These are phyloP conservation scores for Temnothorax curvispinosus DNA, from an alignment of 1,140 invertebrate genomes.

Conservation along the genomic window DNA sequence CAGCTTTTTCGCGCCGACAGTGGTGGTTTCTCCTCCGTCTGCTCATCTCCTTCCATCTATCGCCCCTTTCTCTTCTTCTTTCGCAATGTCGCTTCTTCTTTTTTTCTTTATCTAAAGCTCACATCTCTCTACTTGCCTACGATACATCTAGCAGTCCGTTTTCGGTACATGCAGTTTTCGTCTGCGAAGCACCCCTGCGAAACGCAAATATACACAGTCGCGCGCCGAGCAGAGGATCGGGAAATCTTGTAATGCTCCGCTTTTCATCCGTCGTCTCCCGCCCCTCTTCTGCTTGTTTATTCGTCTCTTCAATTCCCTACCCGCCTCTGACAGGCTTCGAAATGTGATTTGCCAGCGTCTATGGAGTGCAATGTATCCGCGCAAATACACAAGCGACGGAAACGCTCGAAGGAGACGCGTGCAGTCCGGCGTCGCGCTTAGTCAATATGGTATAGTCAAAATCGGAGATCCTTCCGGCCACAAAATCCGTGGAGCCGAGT, in stretches of 20 bases:
- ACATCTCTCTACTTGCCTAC: background rate
- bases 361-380: slow-evolving; percentile 45
- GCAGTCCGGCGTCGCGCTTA: slow-evolving; percentile 2
- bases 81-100: background rate
- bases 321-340: slow-evolving; percentile 29
- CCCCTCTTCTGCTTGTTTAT: slow-evolving; percentile 47
- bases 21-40: slow-evolving; percentile 49
- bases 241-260: slow-evolving; percentile 58
- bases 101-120: background rate
- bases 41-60: background rate
- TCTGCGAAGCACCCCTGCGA: slow-evolving; percentile 20
- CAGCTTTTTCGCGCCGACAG: slow-evolving; percentile 66
- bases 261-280: slow-evolving; percentile 35
- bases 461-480: background rate
- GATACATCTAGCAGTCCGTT: slow-evolving; percentile 39
- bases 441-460: slow-evolving; percentile 1
- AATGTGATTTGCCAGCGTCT: slow-evolving; percentile 59
- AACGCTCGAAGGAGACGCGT: slow-evolving; percentile 17
- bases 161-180: slow-evolving; percentile 44
- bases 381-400: slow-evolving; percentile 24
- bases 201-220: slow-evolving; percentile 56
- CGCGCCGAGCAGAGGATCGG: slow-evolving; percentile 33
- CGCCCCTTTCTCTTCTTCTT: background rate
- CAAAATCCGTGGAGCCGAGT: background rate
- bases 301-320: slow-evolving; percentile 46